Evolutionary conservation across 1,140 invertebrate species (phyloP), one percentile per base, ranked within the genome.

Genomic region (Neodiprion virginianus): DNA sequence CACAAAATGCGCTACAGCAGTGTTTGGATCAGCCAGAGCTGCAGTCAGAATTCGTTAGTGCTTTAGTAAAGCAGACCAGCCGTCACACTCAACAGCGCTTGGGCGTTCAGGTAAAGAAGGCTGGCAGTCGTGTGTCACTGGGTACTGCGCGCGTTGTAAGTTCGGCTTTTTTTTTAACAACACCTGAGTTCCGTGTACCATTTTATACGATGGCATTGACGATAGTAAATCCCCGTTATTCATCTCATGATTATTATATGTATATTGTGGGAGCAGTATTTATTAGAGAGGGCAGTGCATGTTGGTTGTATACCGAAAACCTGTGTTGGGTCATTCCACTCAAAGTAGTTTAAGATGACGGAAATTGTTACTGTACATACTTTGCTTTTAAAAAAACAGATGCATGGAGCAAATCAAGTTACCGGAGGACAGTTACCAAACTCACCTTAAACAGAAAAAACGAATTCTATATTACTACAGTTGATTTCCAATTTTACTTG

Each of bases 1-100:
- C 96, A 28, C 97, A 98, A 92, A 97, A 97, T 86, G 95, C 97
- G 10, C 89, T 98, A 67, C 95, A 97, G 84, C 94, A 96, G 82
- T 98, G 96, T 87, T 89, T 98, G 67, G 94, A 96, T 79, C 93
- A 95, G 84, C 91, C 93, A 72, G 96, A 98, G 88, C 91, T 98
- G 74, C 96, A 98, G 84, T 94, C 95, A 82, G 97, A 98, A 91
- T 92, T 98, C 83, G 94, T 96, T 81, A 96, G 96, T 83, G 95
- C 95, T 75, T 89, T 98, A 75, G 94, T 97, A 80, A 96, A 96
- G 87, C 97, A 98, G 91, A 97, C 96, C 72, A 95, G 96, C 82
- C 92, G 95, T 82, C 95, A 96, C 89, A 92, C 93, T 73, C 93
- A 95, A 83, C 91, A 92, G 76, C 93, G 94, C 82, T 91, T 95